phyloP scores from a whole-genome alignment of 1,140 invertebrate genomes.

The Euura lappo region DNA sequence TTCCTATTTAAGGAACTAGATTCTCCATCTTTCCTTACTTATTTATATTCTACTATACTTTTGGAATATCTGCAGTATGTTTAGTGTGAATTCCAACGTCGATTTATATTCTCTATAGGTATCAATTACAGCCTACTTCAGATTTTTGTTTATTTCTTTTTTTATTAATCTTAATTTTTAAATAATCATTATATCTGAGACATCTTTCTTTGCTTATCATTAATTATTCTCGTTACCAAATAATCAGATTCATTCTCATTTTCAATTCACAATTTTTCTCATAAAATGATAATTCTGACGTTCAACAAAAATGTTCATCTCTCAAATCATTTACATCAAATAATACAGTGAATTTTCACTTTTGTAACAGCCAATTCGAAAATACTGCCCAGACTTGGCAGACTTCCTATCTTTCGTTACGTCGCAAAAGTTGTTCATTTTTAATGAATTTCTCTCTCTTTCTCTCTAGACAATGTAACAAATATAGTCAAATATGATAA shows the following conservation, averaged over 20 bases:
- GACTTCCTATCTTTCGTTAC: not conserved
- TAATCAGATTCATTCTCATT: not conserved
- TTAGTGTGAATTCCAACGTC: not conserved
- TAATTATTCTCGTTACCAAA: not conserved
- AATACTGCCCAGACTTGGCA: constrained; percentile 2
- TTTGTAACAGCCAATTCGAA: not conserved
- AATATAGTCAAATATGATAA: not conserved
- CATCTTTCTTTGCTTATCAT: too few species aligned
- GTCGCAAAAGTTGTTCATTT: not conserved
- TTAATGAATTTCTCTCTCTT: too few species aligned
- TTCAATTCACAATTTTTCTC: not conserved
- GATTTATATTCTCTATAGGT: not conserved
- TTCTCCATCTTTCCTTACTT: constrained; percentile 9
- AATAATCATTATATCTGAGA: not conserved
- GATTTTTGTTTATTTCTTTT: not conserved
- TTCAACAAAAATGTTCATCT: too few species aligned
- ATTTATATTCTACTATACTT: not conserved
- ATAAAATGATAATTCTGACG: too few species aligned
- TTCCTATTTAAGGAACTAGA: not conserved
- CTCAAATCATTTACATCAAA: not conserved
- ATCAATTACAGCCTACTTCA: constrained; percentile 1
- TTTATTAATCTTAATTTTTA: not conserved
- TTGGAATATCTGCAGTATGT: constrained; percentile 5
- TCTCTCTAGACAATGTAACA: not conserved
- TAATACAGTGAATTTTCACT: not conserved